Conservation (phyloP, 2,797 vertebrate genomes). For the Spheniscus humboldti region DNA sequence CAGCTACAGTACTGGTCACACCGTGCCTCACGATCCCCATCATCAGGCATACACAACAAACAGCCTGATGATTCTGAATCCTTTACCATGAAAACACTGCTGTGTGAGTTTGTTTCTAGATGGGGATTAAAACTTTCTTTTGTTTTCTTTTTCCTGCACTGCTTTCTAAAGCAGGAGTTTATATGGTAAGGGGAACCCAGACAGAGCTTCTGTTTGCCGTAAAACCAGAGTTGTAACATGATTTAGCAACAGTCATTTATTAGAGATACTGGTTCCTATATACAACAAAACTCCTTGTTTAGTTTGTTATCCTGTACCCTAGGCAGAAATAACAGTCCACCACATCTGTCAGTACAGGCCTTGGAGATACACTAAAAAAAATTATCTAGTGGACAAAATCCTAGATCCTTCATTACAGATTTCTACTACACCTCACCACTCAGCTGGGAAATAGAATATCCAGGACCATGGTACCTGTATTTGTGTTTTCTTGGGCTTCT, state of each 20-base stretch:
- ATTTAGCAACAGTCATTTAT: not conserved
- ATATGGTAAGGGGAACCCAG: not conserved
- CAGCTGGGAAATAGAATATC: not conserved
- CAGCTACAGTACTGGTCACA: not conserved
- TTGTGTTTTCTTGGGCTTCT: constrained; percentile 97
- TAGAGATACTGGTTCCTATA: not conserved
- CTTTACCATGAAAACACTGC: not conserved
- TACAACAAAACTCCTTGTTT: not conserved
- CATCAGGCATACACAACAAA: not conserved
- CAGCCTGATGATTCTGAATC: not conserved
- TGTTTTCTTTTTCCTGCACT: not conserved
- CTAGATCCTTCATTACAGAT: not conserved
- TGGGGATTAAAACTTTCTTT: not conserved
- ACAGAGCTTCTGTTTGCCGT: not conserved
- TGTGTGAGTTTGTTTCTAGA: not conserved
- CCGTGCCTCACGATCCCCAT: not conserved
- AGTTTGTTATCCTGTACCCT: not conserved
- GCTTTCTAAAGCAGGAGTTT: not conserved
- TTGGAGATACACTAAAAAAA: not conserved
- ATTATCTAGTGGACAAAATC: not conserved
- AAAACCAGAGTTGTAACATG: not conserved
- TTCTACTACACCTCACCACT: not conserved
- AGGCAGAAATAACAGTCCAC: not conserved
- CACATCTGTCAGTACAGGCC: not conserved
- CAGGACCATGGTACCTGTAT: constrained; percentile 83